Base-by-base conservation (phyloP, 2,888 invertebrate genomes). In the Laothoe populi region DNA sequence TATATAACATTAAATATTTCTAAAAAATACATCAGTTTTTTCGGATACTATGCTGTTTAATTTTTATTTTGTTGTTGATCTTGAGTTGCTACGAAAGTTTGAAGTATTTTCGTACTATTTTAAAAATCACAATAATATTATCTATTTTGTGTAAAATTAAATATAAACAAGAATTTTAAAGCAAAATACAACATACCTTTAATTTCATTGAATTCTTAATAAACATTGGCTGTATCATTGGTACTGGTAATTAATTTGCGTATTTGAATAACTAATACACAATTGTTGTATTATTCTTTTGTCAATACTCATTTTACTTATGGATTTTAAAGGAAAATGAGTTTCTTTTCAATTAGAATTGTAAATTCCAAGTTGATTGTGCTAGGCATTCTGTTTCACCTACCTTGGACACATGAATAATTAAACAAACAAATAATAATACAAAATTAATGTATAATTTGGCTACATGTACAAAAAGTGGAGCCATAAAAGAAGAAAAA, bases 11-110 rank as follows among this genome's bases (percentile, higher is more conserved):
- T 49, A 19, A 11, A 31, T 53, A 11, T 53, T 53, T 16, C 35
- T 35, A 4, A 53, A 24, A 46, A 24, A 24, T 46, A 23, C 26
- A 16, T 38, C 13, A 38, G 1, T 38, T 38, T n/a, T 1, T 13
- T 31, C 19, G 19, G 8, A 16, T 11, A 3, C 19, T 11, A 35
- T 10, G 31, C 26, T 49, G 26, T 49, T 53, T 19, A 35, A 11
- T 35, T 53, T 35, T 53, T 49, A 31, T 26, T 26, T 49, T 10
- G 49, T 16, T 49, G 49, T 19, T 5, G 19, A 35, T 35, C 53
- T 19, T 35, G 31, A 31, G n/a, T n/a, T 2, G 24, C n/a, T 11
- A 53, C 19, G 31, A 16, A 31, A 31, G 31, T 26, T 19, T 4
- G 1, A 19, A 49, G 31, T 26, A 46, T n/a, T n/a, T n/a, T n/a